Conservation (phyloP, 2,888 invertebrate species). For the Dynastes tityus region DNA sequence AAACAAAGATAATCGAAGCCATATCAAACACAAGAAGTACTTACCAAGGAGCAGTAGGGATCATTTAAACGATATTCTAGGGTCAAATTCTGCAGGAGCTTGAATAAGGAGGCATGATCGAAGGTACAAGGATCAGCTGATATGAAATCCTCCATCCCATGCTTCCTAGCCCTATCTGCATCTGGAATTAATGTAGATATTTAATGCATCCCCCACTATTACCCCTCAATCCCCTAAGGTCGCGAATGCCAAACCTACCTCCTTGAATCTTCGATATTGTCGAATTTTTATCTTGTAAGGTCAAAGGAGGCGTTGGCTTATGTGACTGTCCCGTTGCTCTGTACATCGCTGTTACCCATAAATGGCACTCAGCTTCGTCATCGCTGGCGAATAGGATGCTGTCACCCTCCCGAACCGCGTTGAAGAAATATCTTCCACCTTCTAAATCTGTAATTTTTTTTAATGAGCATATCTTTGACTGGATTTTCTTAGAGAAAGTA, state of each 20-base stretch:
- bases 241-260: conserved; percentile 71
- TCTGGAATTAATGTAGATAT: conserved; percentile 72
- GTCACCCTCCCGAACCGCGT: conserved; percentile 98
- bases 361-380: conserved; percentile 97
- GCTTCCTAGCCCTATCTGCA: conserved; percentile 96
- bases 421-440: conserved; percentile 97
- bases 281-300: conserved; percentile 85
- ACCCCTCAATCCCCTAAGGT: too few species aligned
- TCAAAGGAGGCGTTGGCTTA: conserved; percentile 95
- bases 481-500: conserved; percentile 46
- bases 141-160: conserved; percentile 99
- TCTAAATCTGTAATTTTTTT: conserved; percentile 81
- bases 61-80: conserved; percentile 97
- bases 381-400: conserved; percentile 96
- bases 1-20: not conserved
- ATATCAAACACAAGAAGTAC: not conserved
- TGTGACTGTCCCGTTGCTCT: conserved; percentile 99
- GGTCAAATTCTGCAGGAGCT: conserved; percentile 91
- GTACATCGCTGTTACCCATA: conserved; percentile 99
- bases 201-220: not conserved
- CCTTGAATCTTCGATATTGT: conserved; percentile 92
- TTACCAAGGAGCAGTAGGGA: conserved; percentile 97
- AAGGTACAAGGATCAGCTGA: conserved; percentile 99
- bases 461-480: conserved; percentile 24
- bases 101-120: conserved; percentile 95